A percentile compares a stretch with the other conserved stretches of the same genome.
phyloP scores from a whole-genome alignment of 2,797 vertebrate genomes.

The Rhynchonycteris naso region DNA sequence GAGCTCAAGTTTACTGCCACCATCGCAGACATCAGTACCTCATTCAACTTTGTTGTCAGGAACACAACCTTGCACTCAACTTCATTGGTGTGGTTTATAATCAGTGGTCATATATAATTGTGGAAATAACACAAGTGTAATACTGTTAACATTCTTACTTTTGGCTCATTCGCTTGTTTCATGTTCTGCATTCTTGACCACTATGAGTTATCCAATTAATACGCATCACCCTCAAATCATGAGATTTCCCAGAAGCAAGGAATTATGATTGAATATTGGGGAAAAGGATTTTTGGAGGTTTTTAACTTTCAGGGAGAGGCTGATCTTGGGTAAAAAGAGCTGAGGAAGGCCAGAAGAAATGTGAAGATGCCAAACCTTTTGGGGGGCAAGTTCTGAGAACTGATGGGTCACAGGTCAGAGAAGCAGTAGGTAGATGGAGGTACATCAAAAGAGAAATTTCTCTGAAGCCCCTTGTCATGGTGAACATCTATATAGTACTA shows the following conservation, averaged over 20 bases:
- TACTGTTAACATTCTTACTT: not conserved
- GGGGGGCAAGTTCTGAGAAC: not conserved
- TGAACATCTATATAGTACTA: not conserved
- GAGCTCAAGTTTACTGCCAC: not conserved
- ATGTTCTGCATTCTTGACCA: not conserved
- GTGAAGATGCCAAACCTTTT: not conserved
- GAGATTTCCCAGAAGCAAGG: not conserved
- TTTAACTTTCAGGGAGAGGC: not conserved
- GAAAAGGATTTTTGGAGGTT: not conserved
- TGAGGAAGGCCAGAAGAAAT: not conserved
- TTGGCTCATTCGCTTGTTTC: not conserved
- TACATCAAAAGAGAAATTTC: not conserved
- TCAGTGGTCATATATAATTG: not conserved
- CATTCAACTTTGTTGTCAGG: not conserved
- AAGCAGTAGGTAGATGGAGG: not conserved
- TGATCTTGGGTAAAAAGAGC: not conserved
- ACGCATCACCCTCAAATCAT: not conserved
- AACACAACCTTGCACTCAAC: not conserved
- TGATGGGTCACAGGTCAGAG: not conserved
- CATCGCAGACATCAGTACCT: not conserved
- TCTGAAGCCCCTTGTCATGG: not conserved
- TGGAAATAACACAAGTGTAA: not conserved
- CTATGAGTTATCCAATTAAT: not conserved
- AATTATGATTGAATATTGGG: not conserved
- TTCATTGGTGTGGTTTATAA: not conserved